Percentiles rank a stretch among this genome's conserved stretches.
Evolutionary conservation across 1,140 invertebrate genomes (phyloP).

Genomic region (Eueides isabella): DNA sequence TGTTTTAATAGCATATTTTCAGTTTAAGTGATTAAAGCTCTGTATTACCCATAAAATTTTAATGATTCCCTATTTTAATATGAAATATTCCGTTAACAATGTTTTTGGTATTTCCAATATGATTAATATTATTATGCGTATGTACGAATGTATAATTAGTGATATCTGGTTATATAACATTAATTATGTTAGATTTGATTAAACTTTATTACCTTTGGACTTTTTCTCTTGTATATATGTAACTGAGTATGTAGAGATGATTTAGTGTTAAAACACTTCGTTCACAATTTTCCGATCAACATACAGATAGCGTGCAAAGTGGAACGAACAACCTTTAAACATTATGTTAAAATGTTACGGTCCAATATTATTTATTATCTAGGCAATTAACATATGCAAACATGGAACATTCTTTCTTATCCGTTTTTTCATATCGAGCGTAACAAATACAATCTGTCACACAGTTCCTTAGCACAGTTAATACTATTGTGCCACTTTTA

Average conservation of each 20-base stretch:
- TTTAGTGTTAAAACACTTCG: no score
- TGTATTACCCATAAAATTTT: conserved; percentile 2
- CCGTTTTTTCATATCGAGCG: background rate
- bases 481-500: background rate
- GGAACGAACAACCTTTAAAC: no score
- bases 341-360: background rate
- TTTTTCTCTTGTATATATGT: no score
- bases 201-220: no score
- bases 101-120: background rate
- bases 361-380: background rate
- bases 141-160: background rate
- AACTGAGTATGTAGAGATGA: no score
- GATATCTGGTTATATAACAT: no score
- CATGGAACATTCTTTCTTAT: background rate
- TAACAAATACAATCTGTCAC: background rate
- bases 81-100: background rate
- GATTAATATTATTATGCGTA: background rate
- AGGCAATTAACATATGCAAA: background rate
- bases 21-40: conserved; percentile 9
- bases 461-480: background rate
- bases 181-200: no score
- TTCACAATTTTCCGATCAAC: no score
- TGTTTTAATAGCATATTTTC: background rate
- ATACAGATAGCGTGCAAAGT: no score
- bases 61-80: conserved; percentile 3